Base-by-base conservation (phyloP, 2,797 vertebrate genomes). In the Peromyscus attwateri region DNA sequence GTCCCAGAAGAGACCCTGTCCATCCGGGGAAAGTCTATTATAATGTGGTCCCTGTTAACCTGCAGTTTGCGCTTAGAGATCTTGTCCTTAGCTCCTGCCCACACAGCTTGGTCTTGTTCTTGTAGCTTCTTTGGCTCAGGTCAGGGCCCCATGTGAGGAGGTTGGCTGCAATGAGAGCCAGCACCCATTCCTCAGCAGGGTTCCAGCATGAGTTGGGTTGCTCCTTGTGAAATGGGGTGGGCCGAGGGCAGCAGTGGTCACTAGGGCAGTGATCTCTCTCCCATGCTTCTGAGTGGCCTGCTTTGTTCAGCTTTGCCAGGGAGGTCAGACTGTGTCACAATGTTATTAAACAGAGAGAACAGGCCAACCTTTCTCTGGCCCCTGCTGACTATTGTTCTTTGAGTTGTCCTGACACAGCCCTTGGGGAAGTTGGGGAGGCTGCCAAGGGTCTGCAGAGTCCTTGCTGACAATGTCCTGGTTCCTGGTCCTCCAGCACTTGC, bases 321-420 rank as follows among this genome's bases (percentile, higher is more conserved):
- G 87, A 92, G 94, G 91, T 85, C 73, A 29, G 87, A 81, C 87
- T 73, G 88, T 80, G 93, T 96, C 82, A 40, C 62, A 81, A 49
- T 89, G 79, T 96, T 94, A 87, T 37, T 89, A 55, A 83, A 95
- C 37, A 66, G 62, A 85, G 76, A 89, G 80, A 94, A 96, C 29
- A 87, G 5, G 43, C 95, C 95, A 43, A 55, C 75, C 68, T 71
- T 76, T 57, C 75, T 75, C 57, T 90, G 60, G 37, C 46, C 88
- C 82, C 68, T 85, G 79, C 71, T 4, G 27, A 91, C 34, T 66
- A 79, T 71, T 71, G 89, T 83, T 85, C 43, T 71, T 76, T 93
- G 46, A 87, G 90, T 92, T 82, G 66, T 37, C 73, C 77, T 43
- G 80, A 96, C 40, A 7, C 9, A 40, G 84, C 37, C 83, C 85